Conservation (phyloP, 2,888 invertebrate genomes). For the Xestia c-nigrum region DNA sequence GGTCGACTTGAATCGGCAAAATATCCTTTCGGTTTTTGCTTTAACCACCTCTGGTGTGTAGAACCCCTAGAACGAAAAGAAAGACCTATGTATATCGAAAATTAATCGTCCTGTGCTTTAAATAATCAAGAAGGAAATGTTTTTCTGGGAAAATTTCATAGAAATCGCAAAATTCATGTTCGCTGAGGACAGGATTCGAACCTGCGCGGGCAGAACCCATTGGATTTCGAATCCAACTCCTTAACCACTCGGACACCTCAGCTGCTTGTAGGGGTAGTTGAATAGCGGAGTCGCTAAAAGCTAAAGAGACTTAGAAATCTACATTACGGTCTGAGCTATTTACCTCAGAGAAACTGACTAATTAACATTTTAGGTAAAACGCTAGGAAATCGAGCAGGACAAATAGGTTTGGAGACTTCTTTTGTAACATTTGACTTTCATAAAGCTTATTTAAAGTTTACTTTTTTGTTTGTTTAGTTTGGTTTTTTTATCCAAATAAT, state of each 20-base stretch:
- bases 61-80: not conserved
- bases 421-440: no score
- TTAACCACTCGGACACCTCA: slow-evolving; percentile 91
- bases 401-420: not conserved
- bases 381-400: not conserved
- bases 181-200: slow-evolving; percentile 88
- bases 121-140: not conserved
- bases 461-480: no score
- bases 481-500: no score
- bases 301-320: no score
- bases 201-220: slow-evolving; percentile 91
- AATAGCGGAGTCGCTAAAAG: not conserved
- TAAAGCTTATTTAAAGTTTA: no score
- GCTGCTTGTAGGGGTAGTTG: slow-evolving; percentile 66
- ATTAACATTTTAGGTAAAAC: not conserved
- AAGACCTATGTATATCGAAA: not conserved
- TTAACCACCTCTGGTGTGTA: not conserved
- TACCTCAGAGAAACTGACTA: no score
- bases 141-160: not conserved
- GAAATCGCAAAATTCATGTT: slow-evolving; percentile 8
- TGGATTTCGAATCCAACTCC: slow-evolving; percentile 91
- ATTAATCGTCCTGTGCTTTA: not conserved
- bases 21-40: not conserved
- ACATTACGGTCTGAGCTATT: no score
- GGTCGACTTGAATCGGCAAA: not conserved